These are phyloP conservation scores for Holotrichia oblita DNA, from an alignment of 1,140 invertebrate species.

Conservation along the genomic window DNA sequence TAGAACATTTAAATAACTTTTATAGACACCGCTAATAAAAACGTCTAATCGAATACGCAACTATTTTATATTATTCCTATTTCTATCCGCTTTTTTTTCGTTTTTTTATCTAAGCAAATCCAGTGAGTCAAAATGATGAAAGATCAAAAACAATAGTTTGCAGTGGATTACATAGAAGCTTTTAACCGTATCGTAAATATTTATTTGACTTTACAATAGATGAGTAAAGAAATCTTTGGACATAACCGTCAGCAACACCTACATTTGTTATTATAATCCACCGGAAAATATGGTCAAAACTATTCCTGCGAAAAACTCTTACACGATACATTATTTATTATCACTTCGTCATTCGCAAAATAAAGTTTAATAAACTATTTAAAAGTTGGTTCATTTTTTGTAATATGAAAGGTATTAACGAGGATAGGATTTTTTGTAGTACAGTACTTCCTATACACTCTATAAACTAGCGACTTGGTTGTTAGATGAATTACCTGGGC, in stretches of 20 bases:
- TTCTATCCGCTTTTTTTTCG: not conserved
- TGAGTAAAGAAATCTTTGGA: constrained; percentile 1
- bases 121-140: constrained; percentile 20
- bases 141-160: constrained; percentile 29
- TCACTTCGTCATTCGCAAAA: not conserved
- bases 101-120: not conserved
- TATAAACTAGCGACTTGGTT: too few relatives aligned
- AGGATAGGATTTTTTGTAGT: too few relatives aligned
- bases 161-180: not conserved
- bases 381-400: too few relatives aligned
- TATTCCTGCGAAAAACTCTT: not conserved
- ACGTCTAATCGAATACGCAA: not conserved
- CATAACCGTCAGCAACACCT: constrained; percentile 12
- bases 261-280: not conserved
- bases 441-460: too few relatives aligned
- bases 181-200: constrained; percentile 13
- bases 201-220: constrained; percentile 16
- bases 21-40: not conserved
- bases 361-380: not conserved
- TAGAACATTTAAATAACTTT: not conserved
- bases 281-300: constrained; percentile 4
- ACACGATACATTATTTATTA: not conserved
- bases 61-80: not conserved
- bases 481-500: constrained; percentile 66
- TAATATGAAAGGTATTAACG: too few relatives aligned